A percentile compares a stretch with the other conserved stretches of the same genome.
These are phyloP conservation scores for Carlito syrichta DNA, from an alignment of 2,113 vertebrate species.

Conservation along the genomic window DNA sequence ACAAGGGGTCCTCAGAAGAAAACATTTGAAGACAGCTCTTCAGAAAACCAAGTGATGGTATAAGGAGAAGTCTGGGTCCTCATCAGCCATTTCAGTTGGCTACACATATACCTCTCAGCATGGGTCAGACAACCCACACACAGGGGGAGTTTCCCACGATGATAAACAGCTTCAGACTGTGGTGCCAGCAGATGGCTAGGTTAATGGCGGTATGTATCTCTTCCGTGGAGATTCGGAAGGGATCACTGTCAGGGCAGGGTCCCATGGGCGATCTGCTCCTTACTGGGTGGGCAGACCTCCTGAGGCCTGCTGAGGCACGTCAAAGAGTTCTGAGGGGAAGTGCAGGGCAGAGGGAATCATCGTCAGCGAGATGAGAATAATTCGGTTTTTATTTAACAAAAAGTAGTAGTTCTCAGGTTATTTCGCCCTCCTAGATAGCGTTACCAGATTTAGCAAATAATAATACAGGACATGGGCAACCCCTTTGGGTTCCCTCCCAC, in stretches of 20 bases:
- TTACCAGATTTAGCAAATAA: background rate
- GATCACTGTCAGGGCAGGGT: background rate
- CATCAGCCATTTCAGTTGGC: background rate
- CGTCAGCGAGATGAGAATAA: background rate
- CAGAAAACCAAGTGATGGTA: background rate
- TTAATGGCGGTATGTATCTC: background rate
- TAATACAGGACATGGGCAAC: background rate
- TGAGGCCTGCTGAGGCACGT: background rate
- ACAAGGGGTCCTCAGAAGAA: background rate
- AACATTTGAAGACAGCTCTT: background rate
- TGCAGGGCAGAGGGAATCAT: background rate
- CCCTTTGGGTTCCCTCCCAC: too few relatives aligned
- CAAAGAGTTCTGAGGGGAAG: background rate
- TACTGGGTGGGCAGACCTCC: too few relatives aligned
- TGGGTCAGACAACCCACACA: background rate
- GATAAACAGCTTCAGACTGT: background rate
- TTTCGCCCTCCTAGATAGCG: background rate
- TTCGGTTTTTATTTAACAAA: background rate
- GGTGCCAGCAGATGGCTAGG: background rate
- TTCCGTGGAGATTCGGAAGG: background rate
- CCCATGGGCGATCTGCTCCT: background rate
- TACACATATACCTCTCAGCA: background rate
- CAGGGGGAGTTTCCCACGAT: rapidly evolving
- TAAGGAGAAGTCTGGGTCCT: background rate
- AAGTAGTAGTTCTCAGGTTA: background rate